phyloP scores from a whole-genome alignment of 1,140 invertebrate genomes.

The Lethrus apterus region DNA sequence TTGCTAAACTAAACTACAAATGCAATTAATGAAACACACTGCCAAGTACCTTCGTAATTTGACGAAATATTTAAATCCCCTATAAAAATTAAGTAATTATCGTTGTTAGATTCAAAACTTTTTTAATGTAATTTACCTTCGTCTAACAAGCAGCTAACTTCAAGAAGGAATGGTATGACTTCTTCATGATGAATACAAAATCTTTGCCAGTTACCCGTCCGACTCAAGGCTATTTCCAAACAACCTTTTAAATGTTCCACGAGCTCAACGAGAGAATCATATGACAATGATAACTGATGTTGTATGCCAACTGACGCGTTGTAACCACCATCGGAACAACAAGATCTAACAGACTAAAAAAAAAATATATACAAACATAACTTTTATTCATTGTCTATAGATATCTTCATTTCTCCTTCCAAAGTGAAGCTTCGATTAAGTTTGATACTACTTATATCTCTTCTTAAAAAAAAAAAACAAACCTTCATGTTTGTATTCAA shows the following conservation, averaged over 20 bases:
- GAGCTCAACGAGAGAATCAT: slow-evolving; percentile 84
- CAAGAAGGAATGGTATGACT: slow-evolving; percentile 71
- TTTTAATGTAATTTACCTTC: slow-evolving; percentile 50
- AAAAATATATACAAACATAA: slow-evolving; percentile 9
- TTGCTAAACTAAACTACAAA: too few species aligned
- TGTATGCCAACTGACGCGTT: slow-evolving; percentile 40
- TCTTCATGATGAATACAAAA: slow-evolving; percentile 72
- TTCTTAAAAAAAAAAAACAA: not conserved
- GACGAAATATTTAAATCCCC: slow-evolving; percentile 15
- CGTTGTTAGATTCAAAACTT: not conserved
- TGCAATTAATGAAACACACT: not conserved
- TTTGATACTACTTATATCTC: not conserved
- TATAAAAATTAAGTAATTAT: too few species aligned
- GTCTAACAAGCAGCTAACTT: slow-evolving; percentile 74
- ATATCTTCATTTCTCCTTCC: too few species aligned
- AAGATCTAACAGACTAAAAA: slow-evolving; percentile 48
- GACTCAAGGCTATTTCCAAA: slow-evolving; percentile 79
- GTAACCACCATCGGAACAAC: slow-evolving; percentile 53
- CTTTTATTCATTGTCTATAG: too few species aligned
- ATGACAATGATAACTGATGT: slow-evolving; percentile 54
- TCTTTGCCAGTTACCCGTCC: slow-evolving; percentile 82
- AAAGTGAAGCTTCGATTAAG: not conserved
- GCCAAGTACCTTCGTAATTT: slow-evolving; percentile 16
- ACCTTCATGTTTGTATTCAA: slow-evolving; percentile 73
- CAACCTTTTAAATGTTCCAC: slow-evolving; percentile 94